Percentiles rank a stretch among this genome's conserved stretches.
Conservation (phyloP, 1,140 invertebrate genomes). For the Drosophila pseudoananassae region DNA sequence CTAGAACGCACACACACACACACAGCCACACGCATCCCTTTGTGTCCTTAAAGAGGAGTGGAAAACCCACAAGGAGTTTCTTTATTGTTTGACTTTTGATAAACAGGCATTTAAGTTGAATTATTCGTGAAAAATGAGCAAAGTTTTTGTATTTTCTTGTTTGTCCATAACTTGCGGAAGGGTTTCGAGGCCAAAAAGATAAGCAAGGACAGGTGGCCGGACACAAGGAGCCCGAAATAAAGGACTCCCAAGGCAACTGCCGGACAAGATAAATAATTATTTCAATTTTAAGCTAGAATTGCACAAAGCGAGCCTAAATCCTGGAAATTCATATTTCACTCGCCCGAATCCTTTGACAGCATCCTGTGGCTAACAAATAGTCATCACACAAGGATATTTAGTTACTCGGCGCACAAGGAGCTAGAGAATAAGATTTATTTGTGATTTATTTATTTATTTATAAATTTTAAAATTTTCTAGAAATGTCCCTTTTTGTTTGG, state of each 20-base stretch:
- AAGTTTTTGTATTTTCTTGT: no score
- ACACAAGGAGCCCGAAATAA: no score
- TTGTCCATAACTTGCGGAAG: no score
- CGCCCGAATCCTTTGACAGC: background rate
- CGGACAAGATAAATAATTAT: constrained; percentile 31
- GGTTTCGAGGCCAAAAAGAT: background rate
- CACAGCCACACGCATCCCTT: background rate
- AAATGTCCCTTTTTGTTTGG: background rate
- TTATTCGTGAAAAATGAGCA: constrained; percentile 45
- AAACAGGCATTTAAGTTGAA: constrained; percentile 69
- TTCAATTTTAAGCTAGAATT: constrained; percentile 13
- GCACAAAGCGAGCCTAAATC: constrained; percentile 1
- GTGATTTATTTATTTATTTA: no score
- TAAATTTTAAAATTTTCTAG: no score
- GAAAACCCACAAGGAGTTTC: constrained; percentile 1
- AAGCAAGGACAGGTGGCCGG: background rate
- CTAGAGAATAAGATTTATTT: no score
- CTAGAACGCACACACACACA: constrained; percentile 36
- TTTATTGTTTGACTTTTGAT: constrained; percentile 62
- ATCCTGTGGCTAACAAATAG: background rate
- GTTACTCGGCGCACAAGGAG: background rate
- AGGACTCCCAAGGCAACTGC: background rate
- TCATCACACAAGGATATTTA: background rate
- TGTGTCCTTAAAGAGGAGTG: background rate
- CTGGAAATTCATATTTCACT: background rate